phyloP scores from a whole-genome alignment of 2,797 vertebrate species.

The Oceanodroma leucorhoa region DNA sequence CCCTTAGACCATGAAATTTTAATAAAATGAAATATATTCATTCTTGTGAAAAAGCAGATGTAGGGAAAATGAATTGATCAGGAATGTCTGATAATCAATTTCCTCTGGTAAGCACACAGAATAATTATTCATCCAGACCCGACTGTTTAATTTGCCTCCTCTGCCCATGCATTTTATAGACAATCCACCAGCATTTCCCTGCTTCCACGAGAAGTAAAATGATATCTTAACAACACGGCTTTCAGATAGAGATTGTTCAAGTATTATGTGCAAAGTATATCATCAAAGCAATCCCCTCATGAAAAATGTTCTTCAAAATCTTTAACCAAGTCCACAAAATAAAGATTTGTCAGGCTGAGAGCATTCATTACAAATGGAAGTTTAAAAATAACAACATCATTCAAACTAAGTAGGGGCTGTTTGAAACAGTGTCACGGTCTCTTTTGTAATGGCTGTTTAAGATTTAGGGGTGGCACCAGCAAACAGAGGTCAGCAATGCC shows the following conservation, averaged over 20 bases:
- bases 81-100: conserved; percentile 31
- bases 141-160: neutral
- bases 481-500: neutral
- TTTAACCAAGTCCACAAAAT: neutral
- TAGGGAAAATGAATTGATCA: conserved; percentile 45
- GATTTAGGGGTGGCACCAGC: neutral
- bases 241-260: neutral
- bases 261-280: conserved; percentile 10
- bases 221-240: conserved; percentile 1
- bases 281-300: conserved; percentile 10
- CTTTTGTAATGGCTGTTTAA: neutral
- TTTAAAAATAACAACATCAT: neutral
- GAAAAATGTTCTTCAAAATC: conserved; percentile 1
- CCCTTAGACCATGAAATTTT: conserved; percentile 31
- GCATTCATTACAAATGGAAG: neutral
- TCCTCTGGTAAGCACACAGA: conserved; percentile 13
- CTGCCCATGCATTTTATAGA: neutral
- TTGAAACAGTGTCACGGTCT: neutral
- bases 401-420: neutral
- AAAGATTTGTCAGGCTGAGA: neutral
- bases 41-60: conserved; percentile 11
- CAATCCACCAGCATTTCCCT: neutral
- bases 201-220: conserved; percentile 18
- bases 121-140: conserved; percentile 24
- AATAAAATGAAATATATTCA: conserved; percentile 19